phyloP scores from a whole-genome alignment of 2,888 invertebrate genomes.

The Tetragonisca angustula region DNA sequence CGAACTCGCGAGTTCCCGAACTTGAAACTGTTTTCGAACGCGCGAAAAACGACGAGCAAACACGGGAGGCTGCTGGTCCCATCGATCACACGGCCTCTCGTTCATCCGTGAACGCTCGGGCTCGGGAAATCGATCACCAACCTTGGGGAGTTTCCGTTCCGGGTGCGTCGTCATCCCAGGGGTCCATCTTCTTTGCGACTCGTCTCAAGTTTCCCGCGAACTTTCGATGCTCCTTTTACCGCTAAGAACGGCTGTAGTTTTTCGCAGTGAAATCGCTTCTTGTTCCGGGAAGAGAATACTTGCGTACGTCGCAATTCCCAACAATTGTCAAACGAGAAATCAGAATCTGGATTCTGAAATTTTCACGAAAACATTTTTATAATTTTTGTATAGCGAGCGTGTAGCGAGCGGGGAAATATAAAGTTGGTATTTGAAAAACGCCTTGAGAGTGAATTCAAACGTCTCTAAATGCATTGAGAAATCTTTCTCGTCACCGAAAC shows the following conservation, averaged over 20 bases:
- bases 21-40: slow-evolving; percentile 35
- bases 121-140: slow-evolving; percentile 17
- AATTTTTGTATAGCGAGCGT: too few species aligned
- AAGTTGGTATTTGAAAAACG: too few species aligned
- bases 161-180: slow-evolving; percentile 1
- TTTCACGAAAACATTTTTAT: too few species aligned
- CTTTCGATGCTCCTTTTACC: background rate
- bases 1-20: slow-evolving; percentile 5
- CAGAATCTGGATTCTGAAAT: too few species aligned
- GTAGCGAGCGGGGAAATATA: too few species aligned
- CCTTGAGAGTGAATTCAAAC: too few species aligned
- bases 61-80: background rate
- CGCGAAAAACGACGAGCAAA: slow-evolving; percentile 14
- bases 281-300: background rate
- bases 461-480: too few species aligned
- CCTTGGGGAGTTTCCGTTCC: slow-evolving; percentile 10
- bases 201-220: background rate
- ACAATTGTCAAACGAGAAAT: too few species aligned
- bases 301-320: too few species aligned
- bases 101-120: slow-evolving; percentile 4
- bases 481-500: too few species aligned
- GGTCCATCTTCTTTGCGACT: background rate
- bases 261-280: background rate
- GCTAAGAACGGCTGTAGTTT: too few species aligned
- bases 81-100: slow-evolving; percentile 39